A percentile compares a stretch with the other conserved stretches of the same genome.
Conservation (phyloP, 2,797 vertebrate species). For the Smutsia gigantea region DNA sequence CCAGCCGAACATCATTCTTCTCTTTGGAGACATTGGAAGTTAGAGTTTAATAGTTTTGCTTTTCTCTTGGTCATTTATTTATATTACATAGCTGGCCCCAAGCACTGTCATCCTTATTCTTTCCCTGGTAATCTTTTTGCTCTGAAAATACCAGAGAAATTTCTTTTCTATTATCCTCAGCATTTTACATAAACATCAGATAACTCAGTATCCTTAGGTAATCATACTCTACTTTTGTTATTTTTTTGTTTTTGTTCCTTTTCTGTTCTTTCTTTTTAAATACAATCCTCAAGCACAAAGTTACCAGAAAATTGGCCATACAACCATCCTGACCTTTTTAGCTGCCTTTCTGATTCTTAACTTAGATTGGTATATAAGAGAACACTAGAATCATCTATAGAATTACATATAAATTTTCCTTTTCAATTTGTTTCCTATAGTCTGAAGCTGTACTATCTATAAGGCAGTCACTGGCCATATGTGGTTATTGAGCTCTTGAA, state of each 20-base stretch:
- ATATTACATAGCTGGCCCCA: not conserved
- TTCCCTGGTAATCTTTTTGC: not conserved
- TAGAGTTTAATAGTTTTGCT: constrained; percentile 30
- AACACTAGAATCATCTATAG: not conserved
- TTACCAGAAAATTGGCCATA: not conserved
- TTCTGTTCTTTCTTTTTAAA: constrained; percentile 44
- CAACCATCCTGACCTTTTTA: not conserved
- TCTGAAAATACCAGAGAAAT: constrained; percentile 25
- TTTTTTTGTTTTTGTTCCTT: not conserved
- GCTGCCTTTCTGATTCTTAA: not conserved
- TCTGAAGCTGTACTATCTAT: not conserved
- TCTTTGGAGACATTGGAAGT: constrained; percentile 30
- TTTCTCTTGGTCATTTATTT: constrained; percentile 51
- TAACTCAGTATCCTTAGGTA: not conserved
- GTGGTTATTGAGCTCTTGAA: not conserved
- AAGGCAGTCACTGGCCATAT: not conserved
- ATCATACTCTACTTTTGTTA: not conserved
- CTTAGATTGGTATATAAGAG: not conserved
- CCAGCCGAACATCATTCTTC: constrained; percentile 1
- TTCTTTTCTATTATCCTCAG: constrained; percentile 25
- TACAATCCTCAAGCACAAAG: not conserved
- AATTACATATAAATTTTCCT: not conserved
- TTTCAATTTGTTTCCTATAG: not conserved
- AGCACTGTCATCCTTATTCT: constrained; percentile 32
- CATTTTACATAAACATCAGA: constrained; percentile 2